A percentile compares a stretch with the other conserved stretches of the same genome.
Evolutionary conservation across 2,797 vertebrate species (phyloP).

Genomic region (Atherinosoma microstoma): DNA sequence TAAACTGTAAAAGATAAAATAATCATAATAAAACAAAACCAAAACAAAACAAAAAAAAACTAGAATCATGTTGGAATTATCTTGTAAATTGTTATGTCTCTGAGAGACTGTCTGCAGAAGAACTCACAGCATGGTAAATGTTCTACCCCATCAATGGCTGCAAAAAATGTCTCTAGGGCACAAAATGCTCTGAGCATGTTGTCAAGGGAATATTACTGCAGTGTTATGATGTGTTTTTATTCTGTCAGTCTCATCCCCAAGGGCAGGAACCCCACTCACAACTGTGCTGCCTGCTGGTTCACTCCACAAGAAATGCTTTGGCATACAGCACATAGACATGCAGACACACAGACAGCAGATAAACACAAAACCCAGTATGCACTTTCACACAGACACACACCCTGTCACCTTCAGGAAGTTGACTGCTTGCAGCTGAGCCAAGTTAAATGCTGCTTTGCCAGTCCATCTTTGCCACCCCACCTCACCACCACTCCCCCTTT

Average conservation of each 20-base stretch:
- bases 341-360: conserved; percentile 20
- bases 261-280: conserved; percentile 65
- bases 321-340: conserved; percentile 41
- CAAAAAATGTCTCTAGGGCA: conserved; percentile 66
- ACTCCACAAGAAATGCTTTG: conserved; percentile 62
- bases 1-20: background rate
- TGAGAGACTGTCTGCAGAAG: conserved; percentile 46
- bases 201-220: conserved; percentile 76
- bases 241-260: conserved; percentile 74
- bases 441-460: conserved; percentile 73
- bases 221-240: conserved; percentile 77
- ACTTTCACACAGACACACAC: conserved; percentile 17
- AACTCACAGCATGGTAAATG: conserved; percentile 59
- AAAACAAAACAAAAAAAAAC: background rate
- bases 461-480: conserved; percentile 50
- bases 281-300: conserved; percentile 69
- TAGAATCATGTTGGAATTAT: conserved; percentile 11
- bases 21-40: background rate
- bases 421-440: conserved; percentile 60
- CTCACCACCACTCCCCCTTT: conserved; percentile 18
- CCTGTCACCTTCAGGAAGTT: conserved; percentile 67
- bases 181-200: conserved; percentile 65
- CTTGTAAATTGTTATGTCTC: conserved; percentile 42
- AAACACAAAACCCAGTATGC: conserved; percentile 8
- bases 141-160: conserved; percentile 48